Percentiles rank a stretch among this genome's conserved stretches.
These are phyloP conservation scores for Scophthalmus maximus DNA, from an alignment of 2,113 vertebrate genomes.

Conservation along the genomic window DNA sequence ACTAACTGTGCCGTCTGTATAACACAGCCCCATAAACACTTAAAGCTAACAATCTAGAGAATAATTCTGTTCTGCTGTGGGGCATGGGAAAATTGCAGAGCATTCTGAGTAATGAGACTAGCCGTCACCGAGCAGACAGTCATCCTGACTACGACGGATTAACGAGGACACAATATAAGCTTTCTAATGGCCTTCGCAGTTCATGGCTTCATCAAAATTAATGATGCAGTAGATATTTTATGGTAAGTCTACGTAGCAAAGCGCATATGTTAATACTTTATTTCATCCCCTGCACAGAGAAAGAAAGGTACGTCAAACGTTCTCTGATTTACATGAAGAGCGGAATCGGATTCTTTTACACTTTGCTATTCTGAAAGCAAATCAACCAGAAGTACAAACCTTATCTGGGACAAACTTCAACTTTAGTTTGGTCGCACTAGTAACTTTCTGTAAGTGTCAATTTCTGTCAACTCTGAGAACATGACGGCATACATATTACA, in stretches of 20 bases:
- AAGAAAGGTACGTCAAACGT: slow-evolving; percentile 70
- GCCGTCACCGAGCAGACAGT: slow-evolving; percentile 67
- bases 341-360: slow-evolving; percentile 54
- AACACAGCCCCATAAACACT: slow-evolving; percentile 76
- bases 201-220: slow-evolving; percentile 86
- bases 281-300: slow-evolving; percentile 67
- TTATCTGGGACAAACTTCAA: slow-evolving; percentile 38
- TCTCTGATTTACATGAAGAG: slow-evolving; percentile 42
- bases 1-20: slow-evolving; percentile 64
- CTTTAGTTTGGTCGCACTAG: slow-evolving; percentile 57
- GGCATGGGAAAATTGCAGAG: slow-evolving; percentile 69
- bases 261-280: slow-evolving; percentile 84
- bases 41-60: slow-evolving; percentile 79
- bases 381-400: slow-evolving; percentile 35
- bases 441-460: slow-evolving; percentile 61
- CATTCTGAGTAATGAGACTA: slow-evolving; percentile 74
- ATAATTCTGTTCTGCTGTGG: slow-evolving; percentile 66
- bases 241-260: slow-evolving; percentile 80
- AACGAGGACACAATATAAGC: slow-evolving; percentile 84
- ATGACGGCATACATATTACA: slow-evolving; percentile 70
- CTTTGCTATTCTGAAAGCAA: slow-evolving; percentile 44
- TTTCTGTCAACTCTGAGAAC: slow-evolving; percentile 65
- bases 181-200: slow-evolving; percentile 79
- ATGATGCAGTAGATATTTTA: slow-evolving; percentile 86
- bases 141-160: slow-evolving; percentile 69